These are phyloP conservation scores for Punctoribates punctum DNA, from an alignment of 2,888 invertebrate species.

Conservation along the genomic window DNA sequence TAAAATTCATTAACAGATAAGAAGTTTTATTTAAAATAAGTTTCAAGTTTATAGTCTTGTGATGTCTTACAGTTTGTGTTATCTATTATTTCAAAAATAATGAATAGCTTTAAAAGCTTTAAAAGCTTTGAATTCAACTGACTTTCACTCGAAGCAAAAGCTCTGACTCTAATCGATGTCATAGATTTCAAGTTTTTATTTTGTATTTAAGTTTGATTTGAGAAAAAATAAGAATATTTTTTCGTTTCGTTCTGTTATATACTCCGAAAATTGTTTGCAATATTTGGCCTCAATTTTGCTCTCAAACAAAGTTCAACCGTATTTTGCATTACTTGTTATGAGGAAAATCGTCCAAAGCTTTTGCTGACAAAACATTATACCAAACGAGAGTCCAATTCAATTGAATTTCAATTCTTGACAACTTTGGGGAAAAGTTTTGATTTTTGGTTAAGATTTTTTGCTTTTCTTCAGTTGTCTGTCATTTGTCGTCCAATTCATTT, in stretches of 20 bases:
- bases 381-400: too few species aligned
- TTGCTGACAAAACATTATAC: too few species aligned
- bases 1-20: too few species aligned
- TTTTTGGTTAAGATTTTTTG: neutral
- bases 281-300: conserved; percentile 24
- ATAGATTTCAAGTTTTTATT: conserved; percentile 3
- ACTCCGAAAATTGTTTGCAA: neutral
- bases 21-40: too few species aligned
- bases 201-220: neutral
- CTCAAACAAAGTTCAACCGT: conserved; percentile 35
- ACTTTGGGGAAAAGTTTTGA: neutral
- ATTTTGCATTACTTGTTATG: neutral
- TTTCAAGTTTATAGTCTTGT: too few species aligned
- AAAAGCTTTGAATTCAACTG: neutral
- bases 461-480: neutral
- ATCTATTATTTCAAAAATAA: too few species aligned
- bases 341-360: conserved; percentile 7
- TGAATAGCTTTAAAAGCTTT: too few species aligned
- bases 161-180: neutral
- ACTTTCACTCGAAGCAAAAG: neutral
- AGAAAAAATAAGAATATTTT: neutral
- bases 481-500: neutral
- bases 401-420: neutral
- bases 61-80: too few species aligned
- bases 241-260: neutral